phyloP scores from a whole-genome alignment of 2,888 invertebrate species.

The Schizotus pectinicornis region DNA sequence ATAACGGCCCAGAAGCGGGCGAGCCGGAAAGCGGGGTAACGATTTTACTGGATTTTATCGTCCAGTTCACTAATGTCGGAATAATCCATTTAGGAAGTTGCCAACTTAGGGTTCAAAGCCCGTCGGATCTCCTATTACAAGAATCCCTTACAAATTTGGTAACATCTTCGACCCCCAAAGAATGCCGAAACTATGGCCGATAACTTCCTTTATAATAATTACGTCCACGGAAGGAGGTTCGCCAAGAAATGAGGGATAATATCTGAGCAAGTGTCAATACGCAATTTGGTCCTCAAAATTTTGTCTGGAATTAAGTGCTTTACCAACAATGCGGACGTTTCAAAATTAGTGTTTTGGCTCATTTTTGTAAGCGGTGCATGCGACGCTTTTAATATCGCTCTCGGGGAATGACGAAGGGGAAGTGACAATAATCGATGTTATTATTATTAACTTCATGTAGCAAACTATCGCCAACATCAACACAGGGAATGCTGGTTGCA shows the following conservation, averaged over 20 bases:
- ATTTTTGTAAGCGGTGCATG: background rate
- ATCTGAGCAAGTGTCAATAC: background rate
- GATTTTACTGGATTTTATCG: conserved; percentile 14
- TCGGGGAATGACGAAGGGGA: too few relatives aligned
- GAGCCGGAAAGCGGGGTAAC: background rate
- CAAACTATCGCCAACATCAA: too few relatives aligned
- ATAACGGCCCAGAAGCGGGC: too few relatives aligned
- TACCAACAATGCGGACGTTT: background rate
- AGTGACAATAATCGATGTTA: too few relatives aligned
- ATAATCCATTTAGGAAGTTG: conserved; percentile 21
- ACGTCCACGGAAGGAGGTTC: too few relatives aligned
- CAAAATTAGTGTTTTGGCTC: background rate
- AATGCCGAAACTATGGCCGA: conserved; percentile 6
- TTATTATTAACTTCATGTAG: too few relatives aligned
- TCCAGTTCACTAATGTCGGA: conserved; percentile 16
- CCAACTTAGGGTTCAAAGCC: conserved; percentile 9
- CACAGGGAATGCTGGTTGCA: too few relatives aligned
- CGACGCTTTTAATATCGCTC: too few relatives aligned
- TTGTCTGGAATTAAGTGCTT: background rate
- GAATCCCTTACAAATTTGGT: conserved; percentile 9
- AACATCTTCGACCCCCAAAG: conserved; percentile 12
- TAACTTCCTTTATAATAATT: too few relatives aligned
- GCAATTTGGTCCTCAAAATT: background rate
- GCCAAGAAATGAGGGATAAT: too few relatives aligned
- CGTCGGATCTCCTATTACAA: conserved; percentile 4